Conservation (phyloP, 2,113 vertebrate genomes). For the Pomatorhinus ruficollis region DNA sequence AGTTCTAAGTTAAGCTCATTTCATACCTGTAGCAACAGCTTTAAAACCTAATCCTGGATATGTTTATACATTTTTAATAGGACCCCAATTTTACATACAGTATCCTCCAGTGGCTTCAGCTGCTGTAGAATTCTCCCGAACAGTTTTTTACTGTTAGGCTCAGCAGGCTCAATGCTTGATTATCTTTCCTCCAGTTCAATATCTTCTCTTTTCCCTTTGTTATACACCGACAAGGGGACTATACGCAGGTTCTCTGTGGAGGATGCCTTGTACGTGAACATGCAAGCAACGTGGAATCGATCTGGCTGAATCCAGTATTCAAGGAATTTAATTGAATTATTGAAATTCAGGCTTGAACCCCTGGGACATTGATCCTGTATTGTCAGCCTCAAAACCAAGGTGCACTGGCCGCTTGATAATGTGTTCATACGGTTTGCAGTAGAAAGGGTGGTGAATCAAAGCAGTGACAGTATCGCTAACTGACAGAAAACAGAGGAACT, state of each 20-base stretch:
- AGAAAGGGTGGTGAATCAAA: constrained; percentile 73
- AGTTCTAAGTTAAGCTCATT: constrained; percentile 58
- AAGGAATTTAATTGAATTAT: constrained; percentile 75
- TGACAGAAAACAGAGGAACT: constrained; percentile 73
- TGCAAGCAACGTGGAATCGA: constrained; percentile 64
- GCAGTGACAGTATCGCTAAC: constrained; percentile 59
- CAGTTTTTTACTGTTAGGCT: constrained; percentile 69
- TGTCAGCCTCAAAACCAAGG: constrained; percentile 65
- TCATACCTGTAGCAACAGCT: constrained; percentile 27
- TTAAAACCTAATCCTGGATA: constrained; percentile 52
- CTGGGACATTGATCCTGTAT: constrained; percentile 71
- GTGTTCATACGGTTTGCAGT: constrained; percentile 61
- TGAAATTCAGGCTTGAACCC: constrained; percentile 71
- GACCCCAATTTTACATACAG: constrained; percentile 55
- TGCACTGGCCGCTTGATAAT: constrained; percentile 52
- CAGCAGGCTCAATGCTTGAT: constrained; percentile 69
- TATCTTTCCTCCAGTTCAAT: constrained; percentile 67
- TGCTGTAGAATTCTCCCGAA: constrained; percentile 52
- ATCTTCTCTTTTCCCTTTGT: constrained; percentile 63
- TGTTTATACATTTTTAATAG: constrained; percentile 69
- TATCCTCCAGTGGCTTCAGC: constrained; percentile 61
- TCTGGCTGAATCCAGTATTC: constrained; percentile 63
- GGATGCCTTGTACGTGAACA: constrained; percentile 20
- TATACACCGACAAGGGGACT: constrained; percentile 47
- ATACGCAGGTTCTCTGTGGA: constrained; percentile 2